phyloP scores from a whole-genome alignment of 2,888 invertebrate genomes.

The Pollenia griseotomentosa region DNA sequence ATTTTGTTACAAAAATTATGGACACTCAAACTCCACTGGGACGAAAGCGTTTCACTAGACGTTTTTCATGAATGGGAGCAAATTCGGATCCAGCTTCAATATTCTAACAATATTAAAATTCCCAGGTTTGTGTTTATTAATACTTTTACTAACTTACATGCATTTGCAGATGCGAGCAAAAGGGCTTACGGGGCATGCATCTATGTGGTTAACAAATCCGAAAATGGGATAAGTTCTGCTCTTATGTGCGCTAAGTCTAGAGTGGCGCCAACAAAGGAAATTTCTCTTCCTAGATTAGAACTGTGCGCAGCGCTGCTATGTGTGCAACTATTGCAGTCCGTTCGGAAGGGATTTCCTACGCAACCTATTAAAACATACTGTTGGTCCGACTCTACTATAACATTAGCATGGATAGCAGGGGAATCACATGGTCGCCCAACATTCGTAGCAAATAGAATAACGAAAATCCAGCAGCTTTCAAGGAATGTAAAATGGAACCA shows the following conservation, averaged over 20 bases:
- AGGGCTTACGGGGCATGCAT: conserved; percentile 26
- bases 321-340: background rate
- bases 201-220: conserved; percentile 3
- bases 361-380: background rate
- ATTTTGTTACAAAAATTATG: conserved; percentile 28
- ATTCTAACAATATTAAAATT: conserved; percentile 10
- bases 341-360: conserved; percentile 7
- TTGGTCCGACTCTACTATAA: conserved; percentile 43
- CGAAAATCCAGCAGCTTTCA: conserved; percentile 24
- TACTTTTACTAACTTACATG: conserved; percentile 17
- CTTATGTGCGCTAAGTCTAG: conserved; percentile 25
- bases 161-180: too few species aligned
- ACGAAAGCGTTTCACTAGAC: conserved; percentile 19
- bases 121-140: conserved; percentile 9
- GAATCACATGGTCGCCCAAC: background rate
- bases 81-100: background rate
- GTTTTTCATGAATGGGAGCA: background rate
- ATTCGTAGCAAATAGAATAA: conserved; percentile 35
- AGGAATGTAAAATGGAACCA: background rate
- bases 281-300: conserved; percentile 20
- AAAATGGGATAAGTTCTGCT: background rate
- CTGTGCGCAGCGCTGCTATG: conserved; percentile 20
- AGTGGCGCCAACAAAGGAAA: conserved; percentile 20
- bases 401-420: conserved; percentile 39
- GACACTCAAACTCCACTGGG: conserved; percentile 17